These are phyloP conservation scores for Catalaphyllia jardinei DNA, from an alignment of 64 coral and sea anemone species.

Conservation along the genomic window DNA sequence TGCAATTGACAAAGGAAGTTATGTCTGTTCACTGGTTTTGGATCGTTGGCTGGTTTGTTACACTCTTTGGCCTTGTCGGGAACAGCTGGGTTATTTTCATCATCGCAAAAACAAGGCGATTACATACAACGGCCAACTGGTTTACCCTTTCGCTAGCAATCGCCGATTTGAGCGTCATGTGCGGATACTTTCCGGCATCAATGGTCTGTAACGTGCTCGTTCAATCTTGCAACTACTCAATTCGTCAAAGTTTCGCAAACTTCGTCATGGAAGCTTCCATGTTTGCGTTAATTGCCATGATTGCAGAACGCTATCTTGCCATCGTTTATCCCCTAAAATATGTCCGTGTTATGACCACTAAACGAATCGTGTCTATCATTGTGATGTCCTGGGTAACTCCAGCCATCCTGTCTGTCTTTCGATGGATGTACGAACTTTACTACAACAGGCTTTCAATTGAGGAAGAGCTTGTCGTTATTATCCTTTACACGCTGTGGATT, in stretches of 20 bases:
- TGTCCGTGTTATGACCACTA: not conserved
- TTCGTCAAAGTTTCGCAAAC: too few species aligned
- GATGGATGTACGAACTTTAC: not conserved
- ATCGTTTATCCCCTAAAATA: conserved; percentile 17
- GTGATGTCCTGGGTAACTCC: not conserved
- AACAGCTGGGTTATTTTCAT: conserved; percentile 26
- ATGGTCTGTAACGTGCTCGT: not conserved
- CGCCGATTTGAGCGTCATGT: conserved; percentile 7
- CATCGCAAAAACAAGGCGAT: not conserved
- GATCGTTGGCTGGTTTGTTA: not conserved
- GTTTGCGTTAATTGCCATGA: not conserved
- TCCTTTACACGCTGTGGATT: not conserved
- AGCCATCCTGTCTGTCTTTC: not conserved
- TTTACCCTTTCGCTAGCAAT: conserved; percentile 1
- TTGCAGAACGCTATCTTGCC: conserved; percentile 11
- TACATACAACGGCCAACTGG: not conserved
- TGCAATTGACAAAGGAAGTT: too few species aligned
- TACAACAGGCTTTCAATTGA: not conserved
- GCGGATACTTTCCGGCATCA: not conserved
- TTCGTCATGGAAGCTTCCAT: not conserved
- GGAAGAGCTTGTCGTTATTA: not conserved
- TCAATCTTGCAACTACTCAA: not conserved
- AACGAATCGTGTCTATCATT: not conserved
- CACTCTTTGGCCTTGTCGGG: not conserved
- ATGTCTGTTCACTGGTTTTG: conserved; percentile 19